Evolutionary conservation across 2,888 invertebrate genomes (phyloP).

Genomic region (Orgyia antiqua): DNA sequence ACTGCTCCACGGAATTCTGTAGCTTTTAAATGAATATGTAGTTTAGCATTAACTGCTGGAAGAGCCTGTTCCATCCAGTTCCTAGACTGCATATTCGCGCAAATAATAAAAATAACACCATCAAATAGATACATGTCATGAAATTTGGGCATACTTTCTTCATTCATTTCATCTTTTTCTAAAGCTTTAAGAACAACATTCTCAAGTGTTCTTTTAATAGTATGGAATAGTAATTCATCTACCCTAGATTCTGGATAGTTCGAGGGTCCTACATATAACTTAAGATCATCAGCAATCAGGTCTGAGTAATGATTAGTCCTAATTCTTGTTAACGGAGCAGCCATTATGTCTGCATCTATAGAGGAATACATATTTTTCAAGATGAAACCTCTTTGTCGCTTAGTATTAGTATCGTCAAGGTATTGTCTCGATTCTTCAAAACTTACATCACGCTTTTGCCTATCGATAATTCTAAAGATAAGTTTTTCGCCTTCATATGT

Average conservation of each 20-base stretch:
- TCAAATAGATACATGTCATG: slow-evolving; percentile 66
- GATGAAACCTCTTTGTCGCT: slow-evolving; percentile 35
- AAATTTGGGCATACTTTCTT: slow-evolving; percentile 43
- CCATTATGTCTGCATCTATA: slow-evolving; percentile 45
- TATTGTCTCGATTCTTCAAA: slow-evolving; percentile 36
- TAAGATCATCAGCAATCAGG: slow-evolving; percentile 58
- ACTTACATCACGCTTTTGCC: slow-evolving; percentile 54
- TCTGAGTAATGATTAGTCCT: slow-evolving; percentile 60
- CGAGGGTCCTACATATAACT: slow-evolving; percentile 56
- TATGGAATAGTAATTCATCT: slow-evolving; percentile 50
- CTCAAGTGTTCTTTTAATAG: slow-evolving; percentile 51
- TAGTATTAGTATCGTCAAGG: slow-evolving; percentile 29
- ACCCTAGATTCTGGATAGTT: slow-evolving; percentile 60
- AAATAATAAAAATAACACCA: slow-evolving; percentile 65
- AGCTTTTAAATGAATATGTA: slow-evolving; percentile 45
- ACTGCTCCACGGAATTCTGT: slow-evolving; percentile 69
- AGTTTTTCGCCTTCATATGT: slow-evolving; percentile 48
- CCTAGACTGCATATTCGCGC: slow-evolving; percentile 43
- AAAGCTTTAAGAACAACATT: slow-evolving; percentile 37
- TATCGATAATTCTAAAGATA: slow-evolving; percentile 55
- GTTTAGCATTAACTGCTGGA: slow-evolving; percentile 31
- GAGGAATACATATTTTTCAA: slow-evolving; percentile 48
- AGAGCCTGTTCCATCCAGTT: slow-evolving; percentile 49
- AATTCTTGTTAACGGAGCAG: slow-evolving; percentile 45
- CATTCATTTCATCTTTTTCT: slow-evolving; percentile 26